Base-by-base conservation (phyloP, 2,113 vertebrate species). In the Mobula hypostoma region DNA sequence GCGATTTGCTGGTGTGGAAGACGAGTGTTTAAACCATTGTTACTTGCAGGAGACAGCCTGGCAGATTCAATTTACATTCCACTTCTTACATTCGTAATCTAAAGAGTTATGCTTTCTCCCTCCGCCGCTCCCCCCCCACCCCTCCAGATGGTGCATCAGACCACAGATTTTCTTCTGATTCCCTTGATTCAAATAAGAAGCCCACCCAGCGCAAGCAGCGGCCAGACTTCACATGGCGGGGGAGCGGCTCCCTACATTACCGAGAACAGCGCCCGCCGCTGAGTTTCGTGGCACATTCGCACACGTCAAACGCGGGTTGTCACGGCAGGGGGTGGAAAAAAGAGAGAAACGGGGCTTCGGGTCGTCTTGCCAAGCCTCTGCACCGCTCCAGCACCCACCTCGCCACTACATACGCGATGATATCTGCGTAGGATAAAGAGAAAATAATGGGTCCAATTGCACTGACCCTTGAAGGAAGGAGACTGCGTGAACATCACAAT, bases 1-100 rank as follows among this genome's bases (percentile, higher is more conserved):
- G 36, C 87, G 63, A 91, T 91, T 91, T 91, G 63, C 87, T 91
- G 90, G 68, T 92, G 90, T 48, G 66, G 90, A 92, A 72, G 66
- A 21, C 68, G 36, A 72, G 19, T 72, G 90, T 24, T 92, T 27
- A 92, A 66, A 24, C 90, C 21, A 92, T 93, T 74, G 91, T 74
- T 48, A 74, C 68, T 93, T 74, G 91, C 36, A 56, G 91, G 36
- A 70, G 66, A 56, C 70, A 74, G 68, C 36, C 91, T 15, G 68
- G 12, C 36, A 40, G 17, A 56, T 70, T 93, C 91, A 74, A 93
- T 93, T 74, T 56, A 29, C n/a, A 88, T 88, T 63, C 27, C 27
- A n/a, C 83, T n/a, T 27, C 29, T n/a, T 88, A 36, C 68, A 68
- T 92, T 72, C 15, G n/a, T 72, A 92, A 68, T 92, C 68, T 66